Base-by-base conservation (phyloP, 2,113 vertebrate genomes). In the Alectura lathami region DNA sequence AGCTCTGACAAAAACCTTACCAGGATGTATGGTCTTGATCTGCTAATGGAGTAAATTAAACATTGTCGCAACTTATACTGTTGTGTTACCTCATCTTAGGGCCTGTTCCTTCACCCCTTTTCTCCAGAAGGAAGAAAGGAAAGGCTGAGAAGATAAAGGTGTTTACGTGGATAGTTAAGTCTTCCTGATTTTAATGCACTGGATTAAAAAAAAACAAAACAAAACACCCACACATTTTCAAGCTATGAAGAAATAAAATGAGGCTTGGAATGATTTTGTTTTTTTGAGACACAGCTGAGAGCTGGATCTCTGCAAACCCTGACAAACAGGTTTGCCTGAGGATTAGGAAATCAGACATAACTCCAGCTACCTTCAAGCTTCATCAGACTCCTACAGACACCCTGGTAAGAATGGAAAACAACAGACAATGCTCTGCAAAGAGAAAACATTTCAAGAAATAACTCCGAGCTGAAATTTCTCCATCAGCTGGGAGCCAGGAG, bases 401-500 rank as follows among this genome's bases (percentile, higher is more conserved):
- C 47, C 43, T 15, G 23, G 64, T 60, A 48, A 84, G 73, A 82
- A 83, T 17, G 56, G 48, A 96, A 96, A 94, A 91, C 59, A 94
- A 77, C 60, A 86, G 64, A 85, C 14, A 91, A 27, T 42, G 36
- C 56, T 84, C 56, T 56, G 22, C 56, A 64, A 88, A 77, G 59
- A 56, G 40, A 91, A 94, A 96, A 74, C n/a, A 68, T 60, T 72
- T 89, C 76, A 90, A 94, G 56, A 83, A 93, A 80, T 86, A 95
- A 60, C 48, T 60, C 45, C 36, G 69, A 91, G 48, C 18, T 81
- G 40, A 81, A 96, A 96, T 90, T 91, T 86, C 83, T 94, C 40
- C 53, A 81, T 56, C 66, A 86, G 66, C 67, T 85, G 81, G 22
- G 63, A 89, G 26, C 38, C 63, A 83, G 50, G 50, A 94, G 57